Evolutionary conservation across 2,113 vertebrate genomes (phyloP).

Genomic region (Micronycteris hirsuta): DNA sequence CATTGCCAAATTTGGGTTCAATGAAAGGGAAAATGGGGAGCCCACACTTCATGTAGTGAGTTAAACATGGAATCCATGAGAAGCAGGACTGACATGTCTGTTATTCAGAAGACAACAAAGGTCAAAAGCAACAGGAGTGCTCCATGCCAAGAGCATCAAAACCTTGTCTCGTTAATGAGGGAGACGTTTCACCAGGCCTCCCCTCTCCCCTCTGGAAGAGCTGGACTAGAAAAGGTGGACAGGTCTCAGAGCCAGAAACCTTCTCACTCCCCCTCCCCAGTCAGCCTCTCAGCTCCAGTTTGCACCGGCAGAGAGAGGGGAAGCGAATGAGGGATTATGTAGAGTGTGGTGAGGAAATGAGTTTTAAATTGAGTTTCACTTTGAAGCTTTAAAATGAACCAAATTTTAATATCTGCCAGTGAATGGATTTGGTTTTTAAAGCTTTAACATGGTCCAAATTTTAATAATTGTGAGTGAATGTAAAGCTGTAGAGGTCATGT

Average conservation of each 20-base stretch:
- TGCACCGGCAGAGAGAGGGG: neutral
- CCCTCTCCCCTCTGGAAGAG: neutral
- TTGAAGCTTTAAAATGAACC: neutral
- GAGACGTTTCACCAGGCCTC: neutral
- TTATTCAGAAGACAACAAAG: neutral
- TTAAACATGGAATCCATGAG: neutral
- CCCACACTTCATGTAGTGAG: neutral
- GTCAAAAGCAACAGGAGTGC: neutral
- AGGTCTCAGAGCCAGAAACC: neutral
- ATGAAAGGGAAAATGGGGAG: neutral
- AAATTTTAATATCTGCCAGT: slow-evolving; percentile 34
- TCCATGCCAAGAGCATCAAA: neutral
- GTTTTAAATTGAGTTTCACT: slow-evolving; percentile 36
- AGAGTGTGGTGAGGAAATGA: neutral
- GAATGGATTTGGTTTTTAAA: slow-evolving; percentile 12
- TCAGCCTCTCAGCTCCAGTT: neutral
- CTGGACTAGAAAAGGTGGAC: neutral
- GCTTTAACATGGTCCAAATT: neutral
- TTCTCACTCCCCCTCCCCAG: neutral
- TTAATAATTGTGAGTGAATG: slow-evolving; percentile 29
- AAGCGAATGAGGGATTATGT: neutral
- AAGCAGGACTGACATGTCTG: neutral
- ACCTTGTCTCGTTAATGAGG: neutral
- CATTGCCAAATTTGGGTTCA: neutral
- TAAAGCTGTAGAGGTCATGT: neutral